Base-by-base conservation (phyloP, 2,113 vertebrate genomes). In the Phoxinus phoxinus region DNA sequence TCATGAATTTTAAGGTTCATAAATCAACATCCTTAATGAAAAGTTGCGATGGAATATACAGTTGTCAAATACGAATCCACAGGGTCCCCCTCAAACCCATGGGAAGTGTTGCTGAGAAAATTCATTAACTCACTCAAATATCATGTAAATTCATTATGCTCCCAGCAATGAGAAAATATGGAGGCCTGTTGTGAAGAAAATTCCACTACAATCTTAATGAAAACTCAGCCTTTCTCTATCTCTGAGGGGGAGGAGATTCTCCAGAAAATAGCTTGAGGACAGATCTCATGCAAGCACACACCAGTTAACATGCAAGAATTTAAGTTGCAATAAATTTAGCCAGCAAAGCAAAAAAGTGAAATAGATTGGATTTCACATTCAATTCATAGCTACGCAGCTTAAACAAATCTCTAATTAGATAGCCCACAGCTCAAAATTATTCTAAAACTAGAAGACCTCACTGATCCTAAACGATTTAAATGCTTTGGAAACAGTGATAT, bases 41-140 rank as follows among this genome's bases (percentile, higher is more conserved):
- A 37, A 23, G 37, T 46, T 25, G 41, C n/a, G 6, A 46, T 46
- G 3, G n/a, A 73, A 25, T 27, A 25, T 48, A 51, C 73, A 27
- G 17, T 53, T 76, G 46, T 53, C 44, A 51, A 51, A 75, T 27
- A 51, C 53, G 46, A 76, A 76, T 53, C 74, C 74, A 25, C 77
- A 59, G 56, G 56, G 19, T 10, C 56, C 3, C 41, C 13, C 13
- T 1, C 35, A 61, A 61, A 80, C 78, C 79, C 44, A 27, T 23
- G n/a, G 59, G 48, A 53, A 17, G 44, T 44, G 41, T 32, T 72
- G 72, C 41, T 69, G 48, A 30, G 63, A 48, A 83, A 85, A 78
- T 88, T 88, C 61, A 85, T 85, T 83, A 88, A 75, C 41, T 83
- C 46, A 53, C 56, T 51, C 69, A 78, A 72, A 88, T 72, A 56